phyloP scores from a whole-genome alignment of 1,140 invertebrate species.

The Vollenhovia emeryi region DNA sequence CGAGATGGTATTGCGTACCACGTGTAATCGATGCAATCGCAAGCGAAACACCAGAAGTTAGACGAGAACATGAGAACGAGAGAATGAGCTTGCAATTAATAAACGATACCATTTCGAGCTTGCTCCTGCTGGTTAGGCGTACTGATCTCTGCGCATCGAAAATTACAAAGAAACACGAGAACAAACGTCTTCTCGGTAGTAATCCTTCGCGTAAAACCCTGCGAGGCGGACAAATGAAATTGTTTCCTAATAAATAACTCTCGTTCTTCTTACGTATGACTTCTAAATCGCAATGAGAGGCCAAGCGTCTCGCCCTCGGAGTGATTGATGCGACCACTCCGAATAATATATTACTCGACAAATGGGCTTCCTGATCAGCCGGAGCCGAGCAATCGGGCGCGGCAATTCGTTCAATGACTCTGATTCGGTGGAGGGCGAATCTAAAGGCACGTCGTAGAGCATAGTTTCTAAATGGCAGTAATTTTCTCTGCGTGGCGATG shows the following conservation, averaged over 20 bases:
- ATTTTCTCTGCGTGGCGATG: conserved; percentile 34
- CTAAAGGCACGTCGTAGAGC: conserved; percentile 13
- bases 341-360: conserved; percentile 68
- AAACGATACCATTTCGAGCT: not conserved
- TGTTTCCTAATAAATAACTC: not conserved
- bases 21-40: conserved; percentile 35
- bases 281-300: conserved; percentile 51
- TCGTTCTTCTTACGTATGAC: conserved; percentile 19
- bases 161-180: not conserved
- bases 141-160: not conserved
- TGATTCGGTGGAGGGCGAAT: conserved; percentile 48
- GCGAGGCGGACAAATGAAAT: not conserved
- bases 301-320: conserved; percentile 43
- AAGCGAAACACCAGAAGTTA: conserved; percentile 32
- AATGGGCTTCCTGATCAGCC: conserved; percentile 66
- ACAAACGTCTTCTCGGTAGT: not conserved
- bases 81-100: not conserved
- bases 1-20: conserved; percentile 2
- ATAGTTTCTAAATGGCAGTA: conserved; percentile 36
- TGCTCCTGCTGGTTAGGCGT: not conserved
- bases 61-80: not conserved
- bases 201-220: not conserved
- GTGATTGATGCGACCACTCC: conserved; percentile 69
- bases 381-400: conserved; percentile 59
- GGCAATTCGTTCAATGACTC: conserved; percentile 65